Conservation (phyloP, 2,888 invertebrate genomes). For the Epirrhoe alternata region DNA sequence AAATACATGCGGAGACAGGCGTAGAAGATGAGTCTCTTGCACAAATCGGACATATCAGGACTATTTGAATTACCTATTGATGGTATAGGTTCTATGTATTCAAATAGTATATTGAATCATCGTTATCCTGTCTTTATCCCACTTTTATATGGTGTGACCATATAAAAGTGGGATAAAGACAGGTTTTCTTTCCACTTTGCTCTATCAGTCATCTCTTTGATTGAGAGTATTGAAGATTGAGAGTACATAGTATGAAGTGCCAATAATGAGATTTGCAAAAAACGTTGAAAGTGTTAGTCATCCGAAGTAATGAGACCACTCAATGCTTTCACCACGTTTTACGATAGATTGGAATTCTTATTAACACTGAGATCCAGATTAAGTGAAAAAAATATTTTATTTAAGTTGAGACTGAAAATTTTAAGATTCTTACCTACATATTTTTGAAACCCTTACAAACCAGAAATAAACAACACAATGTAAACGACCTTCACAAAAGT, state of each 20-base stretch:
- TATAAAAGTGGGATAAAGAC: too few relatives aligned
- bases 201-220: too few relatives aligned
- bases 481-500: not conserved
- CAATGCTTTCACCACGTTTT: conserved; percentile 39
- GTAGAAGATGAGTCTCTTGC: too few relatives aligned
- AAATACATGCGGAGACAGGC: too few relatives aligned
- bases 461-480: not conserved
- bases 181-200: too few relatives aligned
- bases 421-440: not conserved
- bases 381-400: not conserved
- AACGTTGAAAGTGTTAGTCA: conserved; percentile 42
- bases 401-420: not conserved
- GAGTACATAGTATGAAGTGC: conserved; percentile 11
- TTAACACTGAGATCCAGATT: conserved; percentile 15
- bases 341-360: conserved; percentile 35
- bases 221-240: not conserved
- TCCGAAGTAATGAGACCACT: conserved; percentile 37
- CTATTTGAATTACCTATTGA: too few relatives aligned
- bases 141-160: too few relatives aligned
- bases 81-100: too few relatives aligned
- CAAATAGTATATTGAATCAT: too few relatives aligned
- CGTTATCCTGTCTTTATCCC: too few relatives aligned
- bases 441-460: not conserved
- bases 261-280: conserved; percentile 37
- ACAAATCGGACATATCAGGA: too few relatives aligned